Evolutionary conservation across 2,113 vertebrate species (phyloP), one percentile per base, ranked within the genome.

Genomic region (Oxygymnocypris stewartii): DNA sequence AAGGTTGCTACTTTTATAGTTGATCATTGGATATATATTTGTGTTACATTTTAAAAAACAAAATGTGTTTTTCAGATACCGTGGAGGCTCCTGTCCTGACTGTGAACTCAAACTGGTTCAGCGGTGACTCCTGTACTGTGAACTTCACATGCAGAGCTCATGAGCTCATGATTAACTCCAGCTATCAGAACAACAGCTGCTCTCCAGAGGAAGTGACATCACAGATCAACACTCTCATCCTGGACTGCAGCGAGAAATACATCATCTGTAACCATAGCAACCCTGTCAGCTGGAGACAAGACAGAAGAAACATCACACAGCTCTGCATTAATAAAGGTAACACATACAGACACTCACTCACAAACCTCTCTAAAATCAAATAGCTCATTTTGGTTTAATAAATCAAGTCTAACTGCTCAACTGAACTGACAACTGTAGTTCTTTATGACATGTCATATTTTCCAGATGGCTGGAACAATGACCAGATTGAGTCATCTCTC

Each of bases 201-300:
- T 20, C 4, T 28, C 13, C 40, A 31, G 10, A 69, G n/a, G 16
- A 69, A 20, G 44, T 49, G 61, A 71, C 25, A 51, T 83, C 81
- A 51, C 11, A 47, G 0, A 37, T 0, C 4, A 1, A 71, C 65
- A 69, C 5, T 35, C 44, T 83, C 1, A 35, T 6, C 16, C 63
- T 83, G 25, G 0, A n/a, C 35, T 20, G 49, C 28, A 84, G 13
- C 12, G 57, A 37, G 12, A 35, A 49, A 25, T 6, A 2, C n/a
- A 57, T 87, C 74, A 71, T 44, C 74, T 87, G 86, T 87, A 87
- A 87, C 81, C 59, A 79, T n/a, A 84, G 63, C 54, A 87, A 87
- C 47, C 44, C 31, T 3, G 47, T 84, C 23, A 79, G 81, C 75
- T 79, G 81, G 63, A 79, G 42, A 6, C 9, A 14, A 37, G 2